Percentiles rank a stretch among this genome's conserved stretches.
These are phyloP conservation scores for Drepana falcataria DNA, from an alignment of 2,888 invertebrate genomes.

Conservation along the genomic window DNA sequence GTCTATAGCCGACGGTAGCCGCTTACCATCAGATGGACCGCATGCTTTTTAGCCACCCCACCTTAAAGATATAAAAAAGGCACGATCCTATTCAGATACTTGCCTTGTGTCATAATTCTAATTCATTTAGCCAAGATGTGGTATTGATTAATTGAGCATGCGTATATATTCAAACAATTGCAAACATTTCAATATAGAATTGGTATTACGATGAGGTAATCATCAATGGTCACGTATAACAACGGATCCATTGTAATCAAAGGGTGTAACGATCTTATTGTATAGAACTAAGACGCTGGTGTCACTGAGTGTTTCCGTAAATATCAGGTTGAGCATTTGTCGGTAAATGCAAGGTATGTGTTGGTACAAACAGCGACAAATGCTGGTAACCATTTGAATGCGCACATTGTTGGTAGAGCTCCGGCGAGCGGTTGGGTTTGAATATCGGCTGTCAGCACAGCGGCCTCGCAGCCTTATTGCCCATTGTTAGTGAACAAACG, in stretches of 20 bases:
- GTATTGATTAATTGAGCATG: too few relatives aligned
- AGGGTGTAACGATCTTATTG: background rate
- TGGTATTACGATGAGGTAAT: background rate
- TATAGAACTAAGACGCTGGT: conserved; percentile 6
- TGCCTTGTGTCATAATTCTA: too few relatives aligned
- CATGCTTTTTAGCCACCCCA: too few relatives aligned
- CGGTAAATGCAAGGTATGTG: conserved; percentile 16
- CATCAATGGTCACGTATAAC: background rate
- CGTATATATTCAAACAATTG: background rate
- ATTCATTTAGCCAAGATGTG: too few relatives aligned
- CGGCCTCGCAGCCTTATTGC: conserved; percentile 56
- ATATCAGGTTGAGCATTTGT: conserved; percentile 11
- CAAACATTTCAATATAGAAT: background rate
- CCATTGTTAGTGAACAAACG: conserved; percentile 73
- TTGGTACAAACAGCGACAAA: conserved; percentile 10
- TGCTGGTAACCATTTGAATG: conserved; percentile 36
- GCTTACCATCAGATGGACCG: too few relatives aligned
- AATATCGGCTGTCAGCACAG: conserved; percentile 55
- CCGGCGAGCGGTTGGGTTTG: conserved; percentile 43
- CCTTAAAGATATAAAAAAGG: too few relatives aligned
- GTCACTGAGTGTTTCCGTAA: background rate
- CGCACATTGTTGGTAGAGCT: conserved; percentile 43
- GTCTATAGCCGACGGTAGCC: too few relatives aligned
- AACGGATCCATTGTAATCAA: background rate
- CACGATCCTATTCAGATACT: too few relatives aligned